phyloP scores from a whole-genome alignment of 2,797 vertebrate genomes.

The Pseudomugil tenellus region DNA sequence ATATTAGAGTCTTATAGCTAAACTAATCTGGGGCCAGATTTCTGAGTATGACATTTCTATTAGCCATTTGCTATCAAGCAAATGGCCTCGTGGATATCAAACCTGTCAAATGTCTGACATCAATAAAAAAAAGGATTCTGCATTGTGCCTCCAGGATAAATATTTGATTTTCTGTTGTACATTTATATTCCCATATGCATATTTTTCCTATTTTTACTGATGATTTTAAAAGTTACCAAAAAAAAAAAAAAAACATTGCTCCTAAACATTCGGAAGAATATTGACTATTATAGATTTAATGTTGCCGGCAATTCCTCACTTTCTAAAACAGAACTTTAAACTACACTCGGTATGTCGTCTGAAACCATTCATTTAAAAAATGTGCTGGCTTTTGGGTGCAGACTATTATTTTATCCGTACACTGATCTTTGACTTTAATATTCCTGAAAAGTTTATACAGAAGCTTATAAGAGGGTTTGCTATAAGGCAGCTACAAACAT shows the following conservation, averaged over 20 bases:
- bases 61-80: conserved; percentile 31
- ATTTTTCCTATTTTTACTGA: conserved; percentile 9
- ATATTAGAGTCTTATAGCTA: conserved; percentile 12
- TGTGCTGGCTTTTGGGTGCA: conserved; percentile 3
- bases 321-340: background rate
- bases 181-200: conserved; percentile 4
- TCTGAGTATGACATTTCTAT: conserved; percentile 29
- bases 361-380: conserved; percentile 3
- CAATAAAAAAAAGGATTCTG: conserved; percentile 9
- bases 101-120: conserved; percentile 8
- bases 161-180: conserved; percentile 9
- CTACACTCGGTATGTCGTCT: background rate
- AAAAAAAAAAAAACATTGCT: conserved; percentile 3
- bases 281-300: background rate
- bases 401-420: conserved; percentile 1
- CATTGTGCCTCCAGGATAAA: conserved; percentile 9
- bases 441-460: conserved; percentile 1
- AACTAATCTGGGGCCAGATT: conserved; percentile 19
- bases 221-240: conserved; percentile 14
- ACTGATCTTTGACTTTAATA: conserved; percentile 22
- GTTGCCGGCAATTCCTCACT: background rate
- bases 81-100: conserved; percentile 26
- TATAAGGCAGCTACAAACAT: conserved; percentile 11
- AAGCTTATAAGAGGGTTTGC: conserved; percentile 26
- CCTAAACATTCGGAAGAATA: background rate